A percentile compares a stretch with the other conserved stretches of the same genome.
Evolutionary conservation across 2,113 vertebrate genomes (phyloP).

Genomic region (Strigops habroptila): DNA sequence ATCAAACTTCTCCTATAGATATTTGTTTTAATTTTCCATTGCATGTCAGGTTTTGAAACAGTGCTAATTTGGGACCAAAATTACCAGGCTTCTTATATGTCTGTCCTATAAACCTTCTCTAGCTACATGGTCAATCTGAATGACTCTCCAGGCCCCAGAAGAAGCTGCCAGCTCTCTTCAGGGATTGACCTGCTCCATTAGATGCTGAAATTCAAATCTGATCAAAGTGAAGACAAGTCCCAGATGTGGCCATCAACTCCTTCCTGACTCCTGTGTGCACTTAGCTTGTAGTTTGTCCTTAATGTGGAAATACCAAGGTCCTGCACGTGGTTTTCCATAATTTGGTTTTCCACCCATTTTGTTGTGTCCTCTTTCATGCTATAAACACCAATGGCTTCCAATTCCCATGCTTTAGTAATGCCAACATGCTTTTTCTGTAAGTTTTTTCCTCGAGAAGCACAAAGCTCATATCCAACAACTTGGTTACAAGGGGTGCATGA

Average conservation of each 20-base stretch:
- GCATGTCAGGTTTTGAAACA: not conserved
- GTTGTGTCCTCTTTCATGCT: not conserved
- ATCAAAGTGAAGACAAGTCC: not conserved
- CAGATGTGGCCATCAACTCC: not conserved
- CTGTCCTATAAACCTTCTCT: not conserved
- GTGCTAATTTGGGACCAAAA: not conserved
- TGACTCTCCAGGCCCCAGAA: not conserved
- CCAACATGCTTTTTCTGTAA: not conserved
- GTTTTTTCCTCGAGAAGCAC: not conserved
- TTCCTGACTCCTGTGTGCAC: not conserved
- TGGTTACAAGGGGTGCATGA: not conserved
- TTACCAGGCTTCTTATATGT: not conserved
- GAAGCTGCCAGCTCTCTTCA: not conserved
- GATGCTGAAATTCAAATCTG: not conserved
- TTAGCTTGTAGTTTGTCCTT: not conserved
- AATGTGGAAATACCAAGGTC: not conserved
- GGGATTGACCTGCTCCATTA: not conserved
- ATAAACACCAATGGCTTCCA: not conserved
- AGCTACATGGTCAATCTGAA: not conserved
- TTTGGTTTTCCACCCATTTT: not conserved
- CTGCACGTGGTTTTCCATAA: not conserved
- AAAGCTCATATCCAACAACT: not conserved
- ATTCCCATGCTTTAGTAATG: not conserved
- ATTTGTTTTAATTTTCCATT: not conserved
- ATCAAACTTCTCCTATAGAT: not conserved